Conservation (phyloP, 2,888 invertebrate species). For the Cryptops parisi region DNA sequence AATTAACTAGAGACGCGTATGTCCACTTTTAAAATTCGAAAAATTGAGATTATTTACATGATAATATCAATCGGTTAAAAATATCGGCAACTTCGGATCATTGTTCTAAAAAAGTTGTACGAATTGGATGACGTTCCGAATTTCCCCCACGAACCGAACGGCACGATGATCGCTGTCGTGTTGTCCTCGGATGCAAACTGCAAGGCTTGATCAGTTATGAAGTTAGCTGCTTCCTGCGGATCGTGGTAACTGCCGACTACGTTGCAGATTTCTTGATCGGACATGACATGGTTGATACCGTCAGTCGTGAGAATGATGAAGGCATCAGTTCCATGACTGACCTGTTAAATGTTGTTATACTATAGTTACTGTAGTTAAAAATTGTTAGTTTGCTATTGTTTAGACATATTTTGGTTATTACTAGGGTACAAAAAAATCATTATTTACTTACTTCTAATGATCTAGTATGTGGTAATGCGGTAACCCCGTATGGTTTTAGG, state of each 20-base stretch:
- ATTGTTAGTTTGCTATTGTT: too few species aligned
- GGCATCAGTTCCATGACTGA: conserved; percentile 37
- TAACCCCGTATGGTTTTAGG: conserved; percentile 37
- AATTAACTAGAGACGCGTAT: too few species aligned
- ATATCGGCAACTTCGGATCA: conserved; percentile 16
- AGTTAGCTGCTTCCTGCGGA: conserved; percentile 34
- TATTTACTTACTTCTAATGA: conserved; percentile 27
- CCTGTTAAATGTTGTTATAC: too few species aligned
- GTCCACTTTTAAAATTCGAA: background rate
- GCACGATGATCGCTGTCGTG: conserved; percentile 35
- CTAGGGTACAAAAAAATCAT: background rate
- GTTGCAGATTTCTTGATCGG: conserved; percentile 36
- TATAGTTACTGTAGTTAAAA: background rate
- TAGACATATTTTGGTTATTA: background rate
- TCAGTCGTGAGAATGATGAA: conserved; percentile 37
- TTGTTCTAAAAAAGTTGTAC: conserved; percentile 17
- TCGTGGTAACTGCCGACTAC: conserved; percentile 31
- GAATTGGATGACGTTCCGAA: conserved; percentile 9
- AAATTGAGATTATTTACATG: background rate
- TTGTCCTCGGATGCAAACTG: conserved; percentile 40
- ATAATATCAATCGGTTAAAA: conserved; percentile 5
- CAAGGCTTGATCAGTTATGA: conserved; percentile 36
- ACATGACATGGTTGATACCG: conserved; percentile 36
- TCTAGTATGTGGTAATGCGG: conserved; percentile 33
- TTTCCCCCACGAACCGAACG: conserved; percentile 39